Conservation (phyloP, 2,888 invertebrate species). For the Cerastoderma edule region DNA sequence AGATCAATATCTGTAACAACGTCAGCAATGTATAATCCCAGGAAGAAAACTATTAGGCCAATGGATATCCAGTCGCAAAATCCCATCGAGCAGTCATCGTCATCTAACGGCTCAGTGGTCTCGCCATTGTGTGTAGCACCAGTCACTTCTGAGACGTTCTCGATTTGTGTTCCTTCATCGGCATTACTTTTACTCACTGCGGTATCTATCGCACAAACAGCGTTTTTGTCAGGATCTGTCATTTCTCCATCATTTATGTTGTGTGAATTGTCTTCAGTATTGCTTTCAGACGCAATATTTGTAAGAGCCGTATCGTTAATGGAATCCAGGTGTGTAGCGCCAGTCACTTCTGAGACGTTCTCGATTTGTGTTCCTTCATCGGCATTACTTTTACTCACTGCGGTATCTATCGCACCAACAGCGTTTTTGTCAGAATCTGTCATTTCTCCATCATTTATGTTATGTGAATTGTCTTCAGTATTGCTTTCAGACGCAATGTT, state of each 20-base stretch:
- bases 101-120: too few species aligned
- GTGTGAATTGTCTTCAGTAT: too few species aligned
- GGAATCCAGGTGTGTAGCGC: too few species aligned
- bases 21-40: neutral
- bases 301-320: too few species aligned
- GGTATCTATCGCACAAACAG: slow-evolving; percentile 1
- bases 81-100: too few species aligned
- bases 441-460: neutral
- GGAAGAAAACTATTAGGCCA: neutral
- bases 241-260: neutral
- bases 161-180: slow-evolving; percentile 21
- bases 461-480: too few species aligned
- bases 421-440: neutral
- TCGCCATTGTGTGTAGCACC: too few species aligned
- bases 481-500: too few species aligned
- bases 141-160: neutral
- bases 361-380: too few species aligned
- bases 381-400: slow-evolving; percentile 13
- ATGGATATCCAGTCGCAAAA: slow-evolving; percentile 11
- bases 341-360: too few species aligned
- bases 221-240: neutral
- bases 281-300: too few species aligned
- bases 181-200: slow-evolving; percentile 19
- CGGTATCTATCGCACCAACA: slow-evolving; percentile 7
- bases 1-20: slow-evolving; percentile 17